Base-by-base conservation (phyloP, 1,140 invertebrate species). In the Megalopta genalis region DNA sequence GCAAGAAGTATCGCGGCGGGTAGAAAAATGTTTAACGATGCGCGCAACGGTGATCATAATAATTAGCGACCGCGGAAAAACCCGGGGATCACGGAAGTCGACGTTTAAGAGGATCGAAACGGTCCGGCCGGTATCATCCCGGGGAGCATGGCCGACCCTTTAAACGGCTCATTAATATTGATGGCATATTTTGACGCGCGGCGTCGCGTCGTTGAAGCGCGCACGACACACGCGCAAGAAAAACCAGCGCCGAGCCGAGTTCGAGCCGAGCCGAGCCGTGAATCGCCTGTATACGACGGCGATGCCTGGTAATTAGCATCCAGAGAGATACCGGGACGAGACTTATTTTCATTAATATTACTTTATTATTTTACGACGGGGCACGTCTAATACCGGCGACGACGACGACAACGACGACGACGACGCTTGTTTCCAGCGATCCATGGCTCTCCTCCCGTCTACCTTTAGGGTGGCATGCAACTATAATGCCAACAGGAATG, bases 111-210 rank as follows among this genome's bases (percentile, higher is more conserved):
- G 25, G 59, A 62, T 62, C 59, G 59, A 39, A 23, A 23, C 54
- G 69, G 59, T 42, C 32, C 1, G 18, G 18, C 10, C 10, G 59
- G 42, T 63, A 63, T 72, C 39, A 14, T 72, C 59, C 14, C 25
- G 25, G 18, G 54, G 16, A n/a, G 10, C 10, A 12, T 37, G 27
- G 49, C 54, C 54, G 54, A 57, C n/a, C 54, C 54, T 57, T 57
- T 57, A 57, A 57, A n/a, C 16, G 25, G 18, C 39, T 72, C 70
- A 49, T 72, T 72, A 62, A 72, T 72, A 72, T 63, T 49, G 59
- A 72, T 72, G 59, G 23, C 39, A 37, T 60, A 71, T 71, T 59
- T 42, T 42, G 54, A 60, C 54, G 27, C 68, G n/a, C 18, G 9
- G 42, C 42, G 42, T 12, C 18, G 49, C 16, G 14, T 14, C 6